These are phyloP conservation scores for western clawed frog (Xenopus tropicalis) DNA, from an alignment of 2,113 vertebrate species.

Conservation along the genomic window UCB_Xtro_10.0 CM004448.2:64153001-64153500, in stretches of 20 bases:
- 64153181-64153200: neutral
- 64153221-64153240: conserved; percentile 26
- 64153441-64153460: too few species aligned
- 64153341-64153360: neutral
- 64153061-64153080: conserved; percentile 24
- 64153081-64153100: conserved; percentile 47
- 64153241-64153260: conserved; percentile 8
- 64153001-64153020: conserved; percentile 44
- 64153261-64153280: conserved; percentile 27
- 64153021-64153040: conserved; percentile 21
- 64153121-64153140: conserved; percentile 71
- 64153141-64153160: conserved; percentile 43
- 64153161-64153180: neutral
- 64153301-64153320: neutral
- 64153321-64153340: neutral
- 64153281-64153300: neutral
- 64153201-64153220: neutral
- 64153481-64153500: too few species aligned
- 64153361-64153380: too few species aligned
- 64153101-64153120: conserved; percentile 50
- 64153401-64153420: too few species aligned
- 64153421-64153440: too few species aligned
- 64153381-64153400: too few species aligned
- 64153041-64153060: conserved; percentile 41
- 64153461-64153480: too few species aligned